A percentile compares a stretch with the other conserved stretches of the same genome.
Evolutionary conservation across 2,888 invertebrate genomes (phyloP).

Genomic region (Plagodis dolabraria): DNA sequence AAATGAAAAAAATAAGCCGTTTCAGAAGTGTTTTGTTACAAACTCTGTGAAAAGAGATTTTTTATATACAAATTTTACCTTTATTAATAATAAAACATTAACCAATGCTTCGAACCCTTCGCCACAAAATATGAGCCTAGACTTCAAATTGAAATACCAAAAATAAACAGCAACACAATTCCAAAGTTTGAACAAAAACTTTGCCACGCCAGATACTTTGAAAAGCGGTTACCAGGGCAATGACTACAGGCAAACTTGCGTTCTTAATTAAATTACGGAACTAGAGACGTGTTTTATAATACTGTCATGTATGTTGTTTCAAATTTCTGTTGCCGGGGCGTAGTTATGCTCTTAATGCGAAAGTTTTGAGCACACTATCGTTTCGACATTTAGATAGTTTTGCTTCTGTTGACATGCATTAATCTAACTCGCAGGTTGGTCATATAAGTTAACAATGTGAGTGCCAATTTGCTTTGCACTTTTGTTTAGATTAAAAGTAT

Average conservation of each 20-base stretch:
- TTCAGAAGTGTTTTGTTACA: too few species aligned
- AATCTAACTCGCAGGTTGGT: too few species aligned
- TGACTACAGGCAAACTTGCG: slow-evolving; percentile 25
- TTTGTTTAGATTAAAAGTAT: too few species aligned
- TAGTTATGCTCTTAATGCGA: slow-evolving; percentile 10
- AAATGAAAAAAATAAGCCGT: too few species aligned
- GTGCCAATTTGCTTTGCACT: too few species aligned
- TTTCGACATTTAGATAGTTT: too few species aligned
- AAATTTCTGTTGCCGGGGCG: slow-evolving; percentile 14
- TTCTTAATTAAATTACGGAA: slow-evolving; percentile 35
- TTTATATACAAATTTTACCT: too few species aligned
- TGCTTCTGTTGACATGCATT: too few species aligned
- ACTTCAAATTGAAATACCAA: slow-evolving; percentile 26
- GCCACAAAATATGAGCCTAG: slow-evolving; percentile 20
- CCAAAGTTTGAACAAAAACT: slow-evolving; percentile 34
- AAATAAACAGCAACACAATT: slow-evolving; percentile 39
- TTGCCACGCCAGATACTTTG: slow-evolving; percentile 29
- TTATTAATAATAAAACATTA: too few species aligned
- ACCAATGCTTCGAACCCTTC: too few species aligned
- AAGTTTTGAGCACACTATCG: slow-evolving; percentile 12
- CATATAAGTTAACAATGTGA: too few species aligned
- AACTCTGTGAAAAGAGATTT: too few species aligned
- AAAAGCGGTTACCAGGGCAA: slow-evolving; percentile 33
- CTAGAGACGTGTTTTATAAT: slow-evolving; percentile 30
- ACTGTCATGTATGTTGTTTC: slow-evolving; percentile 24